A percentile compares a stretch with the other conserved stretches of the same genome.
phyloP scores from a whole-genome alignment of 2,888 invertebrate species.

The Cheilosia scutellata region DNA sequence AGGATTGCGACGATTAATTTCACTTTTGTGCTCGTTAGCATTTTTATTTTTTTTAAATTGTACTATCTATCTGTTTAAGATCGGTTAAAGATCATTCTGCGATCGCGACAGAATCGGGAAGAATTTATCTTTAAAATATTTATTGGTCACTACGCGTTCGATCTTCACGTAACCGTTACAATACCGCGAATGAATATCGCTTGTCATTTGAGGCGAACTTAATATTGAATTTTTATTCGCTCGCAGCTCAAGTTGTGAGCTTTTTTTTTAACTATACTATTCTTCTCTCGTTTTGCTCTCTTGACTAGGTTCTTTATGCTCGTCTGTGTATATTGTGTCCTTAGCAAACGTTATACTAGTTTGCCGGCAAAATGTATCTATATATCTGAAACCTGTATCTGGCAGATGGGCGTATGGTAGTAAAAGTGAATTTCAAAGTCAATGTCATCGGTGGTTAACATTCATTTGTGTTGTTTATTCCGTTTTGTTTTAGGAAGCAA shows the following conservation, averaged over 20 bases:
- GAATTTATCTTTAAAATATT: slow-evolving; percentile 19
- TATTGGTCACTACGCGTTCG: slow-evolving; percentile 34
- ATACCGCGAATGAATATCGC: slow-evolving; percentile 68
- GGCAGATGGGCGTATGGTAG: slow-evolving; percentile 30
- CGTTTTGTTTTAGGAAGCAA: slow-evolving; percentile 62
- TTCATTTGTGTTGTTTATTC: slow-evolving; percentile 42
- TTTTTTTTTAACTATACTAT: slow-evolving; percentile 25
- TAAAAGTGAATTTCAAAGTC: slow-evolving; percentile 75
- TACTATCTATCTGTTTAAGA: slow-evolving; percentile 6
- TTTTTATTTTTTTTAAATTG: slow-evolving; percentile 19
- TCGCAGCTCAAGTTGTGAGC: slow-evolving; percentile 40
- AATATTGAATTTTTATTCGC: slow-evolving; percentile 65
- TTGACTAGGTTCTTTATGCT: slow-evolving; percentile 19
- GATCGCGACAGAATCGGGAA: slow-evolving; percentile 6
- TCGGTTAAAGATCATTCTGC: slow-evolving; percentile 70
- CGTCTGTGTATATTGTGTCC: slow-evolving; percentile 47
- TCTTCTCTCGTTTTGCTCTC: slow-evolving; percentile 36
- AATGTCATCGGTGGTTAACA: slow-evolving; percentile 68
- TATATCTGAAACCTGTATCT: slow-evolving; percentile 49
- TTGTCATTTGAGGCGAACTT: slow-evolving; percentile 60
- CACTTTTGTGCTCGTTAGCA: slow-evolving; percentile 44
- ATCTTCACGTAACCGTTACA: slow-evolving; percentile 69
- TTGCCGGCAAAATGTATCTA: slow-evolving; percentile 45
- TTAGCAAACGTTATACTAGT: slow-evolving; percentile 65
- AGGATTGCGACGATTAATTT: slow-evolving; percentile 52